These are phyloP conservation scores for Solea solea DNA, from an alignment of 2,113 vertebrate genomes.

Conservation along the genomic window DNA sequence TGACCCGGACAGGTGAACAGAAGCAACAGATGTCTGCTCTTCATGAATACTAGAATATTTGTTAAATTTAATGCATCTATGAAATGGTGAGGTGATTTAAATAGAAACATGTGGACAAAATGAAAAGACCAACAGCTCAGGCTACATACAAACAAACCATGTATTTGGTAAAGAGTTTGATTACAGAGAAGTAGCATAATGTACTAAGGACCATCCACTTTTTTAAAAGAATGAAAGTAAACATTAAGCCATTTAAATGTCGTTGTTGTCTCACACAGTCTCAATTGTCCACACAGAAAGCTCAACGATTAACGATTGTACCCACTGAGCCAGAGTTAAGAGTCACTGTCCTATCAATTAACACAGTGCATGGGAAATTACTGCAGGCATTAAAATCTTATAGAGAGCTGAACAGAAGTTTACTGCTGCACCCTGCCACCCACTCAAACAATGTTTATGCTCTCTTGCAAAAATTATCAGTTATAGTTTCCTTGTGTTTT, in stretches of 20 bases:
- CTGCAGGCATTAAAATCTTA: neutral
- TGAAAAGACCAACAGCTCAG: neutral
- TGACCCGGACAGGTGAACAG: neutral
- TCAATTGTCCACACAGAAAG: neutral
- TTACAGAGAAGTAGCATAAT: too few relatives aligned
- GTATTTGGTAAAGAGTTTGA: neutral
- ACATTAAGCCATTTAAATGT: too few relatives aligned
- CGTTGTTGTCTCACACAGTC: neutral
- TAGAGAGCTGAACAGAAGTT: neutral
- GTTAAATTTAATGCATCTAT: neutral
- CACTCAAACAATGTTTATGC: slow-evolving; percentile 20
- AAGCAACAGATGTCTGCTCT: slow-evolving; percentile 19
- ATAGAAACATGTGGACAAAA: neutral
- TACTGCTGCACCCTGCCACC: slow-evolving; percentile 11
- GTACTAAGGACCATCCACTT: too few relatives aligned
- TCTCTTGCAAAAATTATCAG: slow-evolving; percentile 20
- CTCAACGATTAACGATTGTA: neutral
- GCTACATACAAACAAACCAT: neutral
- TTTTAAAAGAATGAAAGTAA: too few relatives aligned
- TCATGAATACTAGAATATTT: neutral
- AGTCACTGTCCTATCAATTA: neutral
- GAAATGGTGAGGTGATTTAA: neutral
- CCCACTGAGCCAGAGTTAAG: neutral
- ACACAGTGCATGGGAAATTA: neutral
- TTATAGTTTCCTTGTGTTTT: slow-evolving; percentile 22